These are phyloP conservation scores for Drosophila lacteicornis DNA, from an alignment of 1,140 invertebrate species.

Conservation along the genomic window DNA sequence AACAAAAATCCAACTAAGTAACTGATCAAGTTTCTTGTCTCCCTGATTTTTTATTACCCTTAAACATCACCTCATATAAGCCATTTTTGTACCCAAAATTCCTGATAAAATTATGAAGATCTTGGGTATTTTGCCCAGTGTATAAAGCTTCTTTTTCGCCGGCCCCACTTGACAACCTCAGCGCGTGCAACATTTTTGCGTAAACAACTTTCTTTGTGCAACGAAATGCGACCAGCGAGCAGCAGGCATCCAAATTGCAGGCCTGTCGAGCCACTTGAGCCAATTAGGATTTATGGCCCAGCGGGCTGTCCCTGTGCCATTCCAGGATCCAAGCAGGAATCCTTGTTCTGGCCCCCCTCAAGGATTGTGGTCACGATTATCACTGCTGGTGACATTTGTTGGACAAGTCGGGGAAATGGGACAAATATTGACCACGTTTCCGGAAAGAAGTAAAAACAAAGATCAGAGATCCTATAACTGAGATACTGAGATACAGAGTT, in stretches of 20 bases:
- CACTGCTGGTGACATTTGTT: slow-evolving; percentile 37
- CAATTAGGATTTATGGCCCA: slow-evolving; percentile 71
- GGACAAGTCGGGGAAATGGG: slow-evolving; percentile 5
- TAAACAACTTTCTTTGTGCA: slow-evolving; percentile 75
- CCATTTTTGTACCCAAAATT: too few relatives aligned
- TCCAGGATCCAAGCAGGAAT: neutral
- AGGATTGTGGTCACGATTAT: slow-evolving; percentile 33
- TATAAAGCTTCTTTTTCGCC: neutral
- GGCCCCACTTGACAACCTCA: slow-evolving; percentile 22
- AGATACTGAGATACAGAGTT: too few relatives aligned
- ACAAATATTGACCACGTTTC: too few relatives aligned
- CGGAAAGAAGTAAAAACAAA: neutral
- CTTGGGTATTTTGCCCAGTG: neutral
- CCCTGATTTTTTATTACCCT: neutral
- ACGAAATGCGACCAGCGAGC: slow-evolving; percentile 55
- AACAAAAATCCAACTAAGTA: too few relatives aligned
- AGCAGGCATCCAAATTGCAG: slow-evolving; percentile 39
- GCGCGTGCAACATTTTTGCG: slow-evolving; percentile 66
- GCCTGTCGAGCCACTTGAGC: slow-evolving; percentile 60
- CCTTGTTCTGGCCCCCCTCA: neutral
- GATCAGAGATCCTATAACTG: neutral
- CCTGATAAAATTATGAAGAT: too few relatives aligned
- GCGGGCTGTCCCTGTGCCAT: slow-evolving; percentile 18
- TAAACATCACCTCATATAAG: too few relatives aligned
- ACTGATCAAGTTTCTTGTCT: too few relatives aligned